Evolutionary conservation across 2,113 vertebrate genomes (phyloP).

Genomic region (Stercorarius parasiticus): DNA sequence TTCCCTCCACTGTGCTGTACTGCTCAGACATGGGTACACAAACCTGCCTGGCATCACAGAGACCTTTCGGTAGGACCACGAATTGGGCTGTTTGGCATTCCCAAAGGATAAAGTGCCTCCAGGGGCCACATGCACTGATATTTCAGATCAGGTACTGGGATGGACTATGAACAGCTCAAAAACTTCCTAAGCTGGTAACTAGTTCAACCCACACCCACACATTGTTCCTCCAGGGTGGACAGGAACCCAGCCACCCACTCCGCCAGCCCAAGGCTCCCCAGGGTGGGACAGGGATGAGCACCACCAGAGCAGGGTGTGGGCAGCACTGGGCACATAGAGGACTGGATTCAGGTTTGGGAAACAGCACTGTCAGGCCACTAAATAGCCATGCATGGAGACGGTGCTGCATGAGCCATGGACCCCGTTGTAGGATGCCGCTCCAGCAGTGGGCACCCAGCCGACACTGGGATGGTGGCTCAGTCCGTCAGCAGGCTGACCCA

Average conservation of each 20-base stretch:
- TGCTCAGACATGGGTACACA: background rate
- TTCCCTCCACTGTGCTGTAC: fast-evolving
- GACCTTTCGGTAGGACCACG: background rate
- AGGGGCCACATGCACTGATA: fast-evolving
- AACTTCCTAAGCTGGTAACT: background rate
- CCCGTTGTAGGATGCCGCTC: fast-evolving
- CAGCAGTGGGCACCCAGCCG: background rate
- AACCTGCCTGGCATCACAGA: background rate
- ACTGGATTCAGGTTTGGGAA: background rate
- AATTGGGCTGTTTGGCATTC: background rate
- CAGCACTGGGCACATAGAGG: fast-evolving
- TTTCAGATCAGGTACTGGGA: background rate
- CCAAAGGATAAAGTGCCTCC: background rate
- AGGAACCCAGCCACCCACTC: background rate
- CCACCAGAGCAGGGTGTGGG: background rate
- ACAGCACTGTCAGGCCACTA: background rate
- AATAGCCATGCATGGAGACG: fast-evolving
- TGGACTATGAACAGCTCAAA: background rate
- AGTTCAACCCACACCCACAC: background rate
- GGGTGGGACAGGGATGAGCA: background rate
- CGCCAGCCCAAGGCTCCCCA: background rate
- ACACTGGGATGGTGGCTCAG: background rate
- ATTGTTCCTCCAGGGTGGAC: background rate
- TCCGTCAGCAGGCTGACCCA: background rate
- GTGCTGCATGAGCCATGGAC: background rate